Evolutionary conservation across 2,797 vertebrate species (phyloP), one percentile per base, ranked within the genome.

Genomic region (Tragelaphus oryx): DNA sequence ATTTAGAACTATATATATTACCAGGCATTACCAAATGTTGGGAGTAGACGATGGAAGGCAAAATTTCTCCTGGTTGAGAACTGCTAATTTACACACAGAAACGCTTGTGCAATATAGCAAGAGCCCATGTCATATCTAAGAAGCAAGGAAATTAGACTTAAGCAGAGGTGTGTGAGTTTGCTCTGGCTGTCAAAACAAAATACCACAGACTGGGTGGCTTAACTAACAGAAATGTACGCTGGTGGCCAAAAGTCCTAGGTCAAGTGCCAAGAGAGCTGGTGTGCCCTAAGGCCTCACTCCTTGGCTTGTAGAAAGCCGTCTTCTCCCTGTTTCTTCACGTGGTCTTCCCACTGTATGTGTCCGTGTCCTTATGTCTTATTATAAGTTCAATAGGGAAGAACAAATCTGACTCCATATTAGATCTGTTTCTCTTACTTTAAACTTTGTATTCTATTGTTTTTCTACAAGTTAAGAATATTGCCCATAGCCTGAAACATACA

Each of bases 91-190:
- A 8, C 11, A 48, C 16, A 17, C 13, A 48, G 22, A 48, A 75
- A n/a, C n/a, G 20, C n/a, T 28, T 11, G 5, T 11, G 1, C 16
- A 24, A 3, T 30, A 18, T 1, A 3, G n/a, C 8, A 30, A 37
- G 9, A 28, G 18, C 59, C 13, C 9, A 18, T 1, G 24, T 22
- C 2, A 12, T 13, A 13, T 13, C 55, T 41, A 37, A 52, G 41
- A 74, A 48, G 24, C 24, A 17, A 2, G 14, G 13, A 6, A 1
- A 24, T 11, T 2, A 75, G 81, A 57, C 22, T 14, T n/a, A 10
- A 8, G n/a, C 5, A 76, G 10, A 57, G 17, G 1, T 13, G 9
- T 17, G 2, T 33, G 5, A 2, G 50, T 46, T 55, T 62, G 14
- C 4, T 9, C 17, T 3, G 13, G 28, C 33, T 12, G 5, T 50